phyloP scores from a whole-genome alignment of 2,888 invertebrate genomes.

The Mythimna vitellina region DNA sequence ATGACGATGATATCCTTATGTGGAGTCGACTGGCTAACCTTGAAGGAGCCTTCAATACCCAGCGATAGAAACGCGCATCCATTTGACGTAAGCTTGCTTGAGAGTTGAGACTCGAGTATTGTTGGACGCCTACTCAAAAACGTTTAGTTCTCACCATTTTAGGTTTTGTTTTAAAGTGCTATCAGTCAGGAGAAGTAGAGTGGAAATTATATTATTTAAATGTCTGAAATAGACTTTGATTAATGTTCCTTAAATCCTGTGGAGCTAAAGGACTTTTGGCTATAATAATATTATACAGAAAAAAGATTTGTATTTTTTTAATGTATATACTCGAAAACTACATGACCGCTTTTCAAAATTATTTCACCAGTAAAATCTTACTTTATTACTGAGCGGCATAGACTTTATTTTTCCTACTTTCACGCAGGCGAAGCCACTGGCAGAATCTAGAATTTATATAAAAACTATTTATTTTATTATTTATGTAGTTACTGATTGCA shows the following conservation, averaged over 20 bases:
- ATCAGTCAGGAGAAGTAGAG: slow-evolving; percentile 11
- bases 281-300: no score
- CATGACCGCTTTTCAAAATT: no score
- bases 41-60: slow-evolving; percentile 66
- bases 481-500: no score
- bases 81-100: slow-evolving; percentile 46
- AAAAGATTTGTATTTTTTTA: no score
- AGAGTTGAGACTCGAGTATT: slow-evolving; percentile 43
- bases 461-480: neutral
- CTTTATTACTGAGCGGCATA: no score
- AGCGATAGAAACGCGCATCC: slow-evolving; percentile 58
- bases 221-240: slow-evolving; percentile 1
- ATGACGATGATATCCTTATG: slow-evolving; percentile 77
- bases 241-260: neutral
- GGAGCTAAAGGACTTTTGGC: neutral
- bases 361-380: no score
- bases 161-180: slow-evolving; percentile 11
- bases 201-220: neutral
- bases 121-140: slow-evolving; percentile 39
- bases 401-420: no score
- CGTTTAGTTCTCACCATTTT: slow-evolving; percentile 30
- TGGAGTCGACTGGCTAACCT: slow-evolving; percentile 75
- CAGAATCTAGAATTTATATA: neutral
- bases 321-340: no score
- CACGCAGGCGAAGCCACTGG: no score